A percentile compares a stretch with the other conserved stretches of the same genome.
phyloP scores from a whole-genome alignment of 2,888 invertebrate species.

The Achlya flavicornis region DNA sequence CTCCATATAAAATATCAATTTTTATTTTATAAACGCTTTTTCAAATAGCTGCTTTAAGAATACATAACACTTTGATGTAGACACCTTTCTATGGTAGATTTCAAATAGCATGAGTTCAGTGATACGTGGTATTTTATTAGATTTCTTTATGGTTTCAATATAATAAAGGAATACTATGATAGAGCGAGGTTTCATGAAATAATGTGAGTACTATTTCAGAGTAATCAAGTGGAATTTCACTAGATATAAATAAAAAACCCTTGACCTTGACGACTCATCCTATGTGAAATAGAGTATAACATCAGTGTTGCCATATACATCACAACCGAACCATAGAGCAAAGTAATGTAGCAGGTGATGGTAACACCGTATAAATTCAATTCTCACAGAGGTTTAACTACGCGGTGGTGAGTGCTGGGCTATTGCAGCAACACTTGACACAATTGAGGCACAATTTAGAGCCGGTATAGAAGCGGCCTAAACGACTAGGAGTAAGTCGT shows the following conservation, averaged over 20 bases:
- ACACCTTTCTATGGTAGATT: neutral
- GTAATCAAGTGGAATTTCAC: too few species aligned
- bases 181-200: too few species aligned
- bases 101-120: too few species aligned
- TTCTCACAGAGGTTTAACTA: conserved; percentile 83
- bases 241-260: too few species aligned
- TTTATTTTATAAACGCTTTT: neutral
- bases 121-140: too few species aligned
- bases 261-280: too few species aligned
- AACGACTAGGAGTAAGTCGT: conserved; percentile 75
- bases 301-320: conserved; percentile 60
- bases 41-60: too few species aligned
- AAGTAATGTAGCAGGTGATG: conserved; percentile 67
- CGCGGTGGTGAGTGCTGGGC: conserved; percentile 80
- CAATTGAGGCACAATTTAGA: conserved; percentile 76
- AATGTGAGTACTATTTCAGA: too few species aligned
- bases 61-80: too few species aligned
- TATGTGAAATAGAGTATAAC: too few species aligned
- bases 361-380: conserved; percentile 67
- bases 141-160: too few species aligned
- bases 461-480: conserved; percentile 55
- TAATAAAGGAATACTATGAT: too few species aligned
- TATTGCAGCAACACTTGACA: conserved; percentile 81
- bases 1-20: neutral
- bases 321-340: conserved; percentile 20